Base-by-base conservation (phyloP, 2,888 invertebrate genomes). In the Dryobota labecula region DNA sequence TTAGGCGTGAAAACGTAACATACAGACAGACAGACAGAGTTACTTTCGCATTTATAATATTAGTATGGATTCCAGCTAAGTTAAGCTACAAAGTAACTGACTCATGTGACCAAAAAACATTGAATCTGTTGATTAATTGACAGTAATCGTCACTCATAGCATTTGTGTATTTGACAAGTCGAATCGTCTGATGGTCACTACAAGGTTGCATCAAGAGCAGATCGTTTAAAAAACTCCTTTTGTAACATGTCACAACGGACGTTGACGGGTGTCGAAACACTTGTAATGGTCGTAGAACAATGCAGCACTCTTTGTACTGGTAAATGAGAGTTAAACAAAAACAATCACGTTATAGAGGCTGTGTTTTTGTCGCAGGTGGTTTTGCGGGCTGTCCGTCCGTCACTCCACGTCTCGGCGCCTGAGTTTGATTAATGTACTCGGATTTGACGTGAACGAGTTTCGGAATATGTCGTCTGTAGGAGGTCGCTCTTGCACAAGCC, bases 211-310 rank as follows among this genome's bases (percentile, higher is more conserved):
- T 90, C 87, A 90, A 90, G 82, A 89, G 74, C 85, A 78, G 66
- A 84, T 79, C 77, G 38, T 86, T 83, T 83, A 89, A 91, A 91
- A 76, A 76, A 91, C 88, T 85, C 78, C 86, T 90, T 92, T 92
- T 91, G 86, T 90, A 90, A 90, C 90, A 85, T 94, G 93, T 94
- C 93, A 91, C 89, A 89, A 24, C 83, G 81, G 87, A 92, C 90
- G 87, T 90, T 95, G 95, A 94, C 94, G 92, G 87, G 92, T 94
- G 94, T 93, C 90, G 94, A 93, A 94, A 95, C 90, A 90, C 92
- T 91, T 92, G 92, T 92, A 90, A 87, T 88, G 87, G 88, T 90
- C 87, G 82, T 86, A 86, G 88, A 91, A 95, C 94, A 94, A 94
- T 93, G 86, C 86, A 80, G 77, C 80, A 86, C 86, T 87, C 88